Conservation (phyloP, 2,113 vertebrate genomes). For the Rhinolophus ferrumequinum region DNA sequence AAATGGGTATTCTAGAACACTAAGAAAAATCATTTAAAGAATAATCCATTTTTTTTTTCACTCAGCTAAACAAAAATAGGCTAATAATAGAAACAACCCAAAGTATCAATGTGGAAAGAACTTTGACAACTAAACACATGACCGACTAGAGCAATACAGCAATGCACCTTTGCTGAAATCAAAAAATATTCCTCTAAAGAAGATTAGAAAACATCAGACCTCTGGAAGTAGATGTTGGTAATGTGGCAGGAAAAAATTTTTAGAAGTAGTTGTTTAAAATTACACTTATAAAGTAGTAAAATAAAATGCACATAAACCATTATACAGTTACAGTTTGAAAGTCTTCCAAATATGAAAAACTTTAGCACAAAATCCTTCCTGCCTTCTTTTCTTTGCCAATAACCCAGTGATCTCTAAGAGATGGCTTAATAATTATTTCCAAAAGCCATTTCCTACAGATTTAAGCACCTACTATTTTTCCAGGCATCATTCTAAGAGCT, state of each 20-base stretch:
- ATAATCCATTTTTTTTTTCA: conserved; percentile 4
- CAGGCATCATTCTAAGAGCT: conserved; percentile 41
- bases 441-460: conserved; percentile 45
- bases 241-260: conserved; percentile 45
- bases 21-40: conserved; percentile 24
- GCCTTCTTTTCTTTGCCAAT: conserved; percentile 41
- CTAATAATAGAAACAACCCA: conserved; percentile 28
- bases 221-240: conserved; percentile 14
- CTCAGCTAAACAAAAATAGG: conserved; percentile 10
- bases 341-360: conserved; percentile 19
- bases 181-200: conserved; percentile 17
- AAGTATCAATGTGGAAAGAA: background rate
- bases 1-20: conserved; percentile 15
- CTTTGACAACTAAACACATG: background rate
- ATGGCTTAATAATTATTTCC: conserved; percentile 41
- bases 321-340: background rate
- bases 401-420: conserved; percentile 28
- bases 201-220: conserved; percentile 9
- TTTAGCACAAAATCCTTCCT: conserved; percentile 12
- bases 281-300: conserved; percentile 27
- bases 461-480: conserved; percentile 13
- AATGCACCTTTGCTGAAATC: background rate
- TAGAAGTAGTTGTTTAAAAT: conserved; percentile 58
- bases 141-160: background rate
- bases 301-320: conserved; percentile 28